Evolutionary conservation across 2,888 invertebrate species (phyloP), one percentile per base, ranked within the genome.

Genomic region (Aricia artaxerxes): DNA sequence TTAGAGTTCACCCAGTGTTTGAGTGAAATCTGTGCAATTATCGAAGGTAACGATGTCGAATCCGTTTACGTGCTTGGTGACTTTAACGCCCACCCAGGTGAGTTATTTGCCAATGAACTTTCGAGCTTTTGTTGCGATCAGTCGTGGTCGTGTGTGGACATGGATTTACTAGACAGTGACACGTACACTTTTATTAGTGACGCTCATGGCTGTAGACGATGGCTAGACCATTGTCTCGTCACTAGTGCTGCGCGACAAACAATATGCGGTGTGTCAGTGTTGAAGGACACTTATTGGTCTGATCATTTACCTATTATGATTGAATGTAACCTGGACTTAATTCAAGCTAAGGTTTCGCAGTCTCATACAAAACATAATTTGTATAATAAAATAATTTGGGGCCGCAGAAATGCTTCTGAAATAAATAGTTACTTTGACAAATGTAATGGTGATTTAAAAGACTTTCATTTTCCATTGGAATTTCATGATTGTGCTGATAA

Each of bases 51-150:
- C 64, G 76, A 80, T 13, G 76, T 82, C 2, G 82, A 84, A 35
- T 75, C 75, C 3, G 83, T 83, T 1, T 83, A 79, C 76, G 79
- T 83, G 0, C 40, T 84, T 0, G 84, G 84, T 0, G 84, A 84
- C 78, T 84, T 82, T 57, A 85, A 84, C 69, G 84, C 85, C 0
- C 83, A 85, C 49, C 84, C 84, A 0, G 79, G 81, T 49, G 80
- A 79, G 44, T 53, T 73, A 7, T 85, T 85, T 81, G 79, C n/a
- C 61, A 73, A 57, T 1, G 83, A 84, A 77, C 73, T 85, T 4
- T 6, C 38, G 16, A 24, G 7, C 9, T 83, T 82, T 77, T 83
- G 83, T 82, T 2, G 16, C 1, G 84, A 85, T 35, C 84, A 84
- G 69, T 44, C 44, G 4, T 82, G 82, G 83, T 24, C 31, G 1